Evolutionary conservation across 2,888 invertebrate species (phyloP).

Genomic region (Neria commutata): DNA sequence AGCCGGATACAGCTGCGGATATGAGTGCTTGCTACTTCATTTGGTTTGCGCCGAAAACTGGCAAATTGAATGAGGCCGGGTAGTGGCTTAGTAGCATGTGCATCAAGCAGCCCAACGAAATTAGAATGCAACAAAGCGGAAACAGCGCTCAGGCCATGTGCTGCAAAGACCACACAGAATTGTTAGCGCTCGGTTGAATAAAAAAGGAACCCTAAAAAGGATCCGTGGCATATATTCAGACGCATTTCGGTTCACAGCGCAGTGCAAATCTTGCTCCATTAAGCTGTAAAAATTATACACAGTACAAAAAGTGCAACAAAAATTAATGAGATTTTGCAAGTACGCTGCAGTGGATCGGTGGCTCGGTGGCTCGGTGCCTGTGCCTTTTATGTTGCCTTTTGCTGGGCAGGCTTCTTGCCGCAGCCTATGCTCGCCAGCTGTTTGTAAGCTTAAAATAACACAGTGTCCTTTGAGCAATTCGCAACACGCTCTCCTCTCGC

Average conservation of each 20-base stretch:
- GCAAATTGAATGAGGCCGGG: constrained; percentile 2
- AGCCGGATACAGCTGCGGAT: background rate
- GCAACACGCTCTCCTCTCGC: too few relatives aligned
- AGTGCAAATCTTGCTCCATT: constrained; percentile 16
- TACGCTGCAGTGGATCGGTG: too few relatives aligned
- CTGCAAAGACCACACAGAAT: background rate
- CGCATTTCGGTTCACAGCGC: too few relatives aligned
- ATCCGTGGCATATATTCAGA: too few relatives aligned
- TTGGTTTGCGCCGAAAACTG: background rate
- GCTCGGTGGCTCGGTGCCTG: too few relatives aligned
- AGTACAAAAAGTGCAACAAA: background rate
- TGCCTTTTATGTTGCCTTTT: too few relatives aligned
- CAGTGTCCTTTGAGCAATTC: too few relatives aligned
- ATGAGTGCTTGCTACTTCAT: background rate
- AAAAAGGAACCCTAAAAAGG: too few relatives aligned
- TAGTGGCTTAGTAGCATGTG: background rate
- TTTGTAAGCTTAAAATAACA: too few relatives aligned
- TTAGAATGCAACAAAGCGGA: background rate
- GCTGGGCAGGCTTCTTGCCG: too few relatives aligned
- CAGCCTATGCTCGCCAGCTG: too few relatives aligned
- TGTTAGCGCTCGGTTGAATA: background rate
- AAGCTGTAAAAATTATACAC: constrained; percentile 17
- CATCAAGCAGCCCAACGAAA: background rate
- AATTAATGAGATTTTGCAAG: constrained; percentile 1
- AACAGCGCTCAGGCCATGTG: background rate